Evolutionary conservation across 2,113 vertebrate species (phyloP), one percentile per base, ranked within the genome.

Genomic region (Brachypodius melanocephalos): DNA sequence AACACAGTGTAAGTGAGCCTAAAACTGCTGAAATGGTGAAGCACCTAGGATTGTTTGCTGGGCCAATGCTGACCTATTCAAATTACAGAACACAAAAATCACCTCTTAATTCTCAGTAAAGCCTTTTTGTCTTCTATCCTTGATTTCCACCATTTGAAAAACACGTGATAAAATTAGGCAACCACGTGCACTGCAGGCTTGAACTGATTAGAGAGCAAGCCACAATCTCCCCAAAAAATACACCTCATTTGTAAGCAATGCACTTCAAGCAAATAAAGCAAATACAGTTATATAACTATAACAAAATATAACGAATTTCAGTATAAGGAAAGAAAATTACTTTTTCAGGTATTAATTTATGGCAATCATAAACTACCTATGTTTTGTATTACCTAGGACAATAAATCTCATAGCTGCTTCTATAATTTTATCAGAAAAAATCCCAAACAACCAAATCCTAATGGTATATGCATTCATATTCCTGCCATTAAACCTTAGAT

Each of bases 191-290:
- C 19, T 32, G 4, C 18, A 63, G 29, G 34, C 61, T 71, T 54
- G 24, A 12, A 4, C 3, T 49, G 55, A 61, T 28, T 21, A n/a
- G 9, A 3, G 17, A 84, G 5, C 2, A 5, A 86, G 46, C 13
- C 43, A 67, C 31, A 75, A 13, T 17, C 29, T 26, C 24, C 17
- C 14, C 7, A 51, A 40, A 46, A 62, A 71, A 58, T 25, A 54
- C 0, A 12, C 2, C 11, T 52, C 5, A 3, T 46, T 59, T 63
- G 2, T 28, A 75, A 67, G n/a, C 29, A 51, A 51, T 3, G 1
- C 10, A 34, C 20, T n/a, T 71, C 54, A 57, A 74, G 28, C 5
- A 88, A 84, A 59, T 17, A 34, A 81, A 20, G 14, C 19, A 29
- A 7, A 5, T 22, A 54, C 77, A 38, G 38, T 38, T 38, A 38